Evolutionary conservation across 2,888 invertebrate species (phyloP), one percentile per base, ranked within the genome.

Genomic region (Agrochola lychnidis): DNA sequence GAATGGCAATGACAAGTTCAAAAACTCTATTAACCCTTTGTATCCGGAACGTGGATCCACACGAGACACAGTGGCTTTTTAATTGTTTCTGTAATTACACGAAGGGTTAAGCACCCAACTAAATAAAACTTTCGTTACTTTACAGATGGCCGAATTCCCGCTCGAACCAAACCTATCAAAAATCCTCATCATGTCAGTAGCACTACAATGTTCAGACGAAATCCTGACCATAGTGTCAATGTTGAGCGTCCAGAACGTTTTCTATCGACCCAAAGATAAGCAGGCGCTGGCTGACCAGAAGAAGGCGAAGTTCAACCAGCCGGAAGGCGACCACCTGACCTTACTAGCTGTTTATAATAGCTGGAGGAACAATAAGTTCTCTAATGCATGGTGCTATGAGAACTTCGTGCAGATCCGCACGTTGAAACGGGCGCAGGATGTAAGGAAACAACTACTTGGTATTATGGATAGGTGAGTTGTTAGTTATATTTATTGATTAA

Each of bases 321-420:
- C 99, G 0, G 99, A 99, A 94, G 99, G 99, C 0, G 99, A 99
- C 94, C 99, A 99, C 95, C 96, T 99, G 62, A 99, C 99, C 0
- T 95, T 99, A 42, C 95, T 99, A n/a, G 99, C 99, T 0, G 99
- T 99, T 7, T 99, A 99, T 93, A 99, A 99, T 93, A 99, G 99
- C 70, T 99, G 99, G 99, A 98, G 99, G 91, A 99, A 99, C 93
- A 99, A 99, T 93, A 99, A 99, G 95, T 99, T 99, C 94, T 99
- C 99, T 0, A 99, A 99, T 93, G 99, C 99, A 0, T 99, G 99
- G 99, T 99, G 99, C 94, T 99, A 99, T 91, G 99, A 99, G 93
- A 99, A 99, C 97, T 99, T 99, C 93, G 99, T 99, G 6, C 99
- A 99, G 96, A 99, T 99, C 53, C 96, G 99, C 40, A 99, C 99